Percentiles rank a stretch among this genome's conserved stretches.
Evolutionary conservation across 2,888 invertebrate genomes (phyloP).

Genomic region (Elgonia sp.): DNA sequence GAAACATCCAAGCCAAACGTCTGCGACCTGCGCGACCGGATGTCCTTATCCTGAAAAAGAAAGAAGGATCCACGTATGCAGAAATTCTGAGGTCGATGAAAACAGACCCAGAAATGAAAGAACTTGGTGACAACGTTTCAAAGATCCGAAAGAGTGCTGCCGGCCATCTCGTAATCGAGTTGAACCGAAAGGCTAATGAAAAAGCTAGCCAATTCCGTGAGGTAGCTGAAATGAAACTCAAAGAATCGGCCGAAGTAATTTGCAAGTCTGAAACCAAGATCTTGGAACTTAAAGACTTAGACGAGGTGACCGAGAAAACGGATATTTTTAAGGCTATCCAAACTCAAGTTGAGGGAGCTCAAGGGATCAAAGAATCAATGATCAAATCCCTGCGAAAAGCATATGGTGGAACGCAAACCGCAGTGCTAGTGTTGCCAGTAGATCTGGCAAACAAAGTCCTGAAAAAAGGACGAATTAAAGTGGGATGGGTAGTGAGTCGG

Average conservation of each 20-base stretch:
- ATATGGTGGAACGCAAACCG: conserved; percentile 34
- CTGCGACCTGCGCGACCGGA: not conserved
- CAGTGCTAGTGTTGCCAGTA: conserved; percentile 33
- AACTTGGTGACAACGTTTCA: not conserved
- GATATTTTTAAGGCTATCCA: conserved; percentile 39
- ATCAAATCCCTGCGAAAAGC: not conserved
- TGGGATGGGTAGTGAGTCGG: conserved; percentile 62
- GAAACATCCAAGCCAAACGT: no score
- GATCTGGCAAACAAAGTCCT: conserved; percentile 9
- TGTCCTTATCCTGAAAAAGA: not conserved
- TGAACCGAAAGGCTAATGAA: conserved; percentile 7
- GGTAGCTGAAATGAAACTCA: not conserved
- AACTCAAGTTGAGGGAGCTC: not conserved
- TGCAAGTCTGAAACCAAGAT: not conserved
- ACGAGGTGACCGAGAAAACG: conserved; percentile 55
- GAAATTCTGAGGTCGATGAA: conserved; percentile 32
- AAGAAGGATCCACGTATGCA: not conserved
- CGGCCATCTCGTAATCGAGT: not conserved
- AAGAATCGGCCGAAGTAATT: conserved; percentile 1
- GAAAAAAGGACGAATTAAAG: conserved; percentile 7
- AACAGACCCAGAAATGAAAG: not conserved
- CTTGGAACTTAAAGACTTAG: conserved; percentile 64
- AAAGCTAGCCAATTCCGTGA: not conserved
- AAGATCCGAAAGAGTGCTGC: conserved; percentile 5
- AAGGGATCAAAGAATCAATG: not conserved